These are phyloP conservation scores for Nemoura dubitans DNA, from an alignment of 2,888 invertebrate genomes.

Conservation along the genomic window DNA sequence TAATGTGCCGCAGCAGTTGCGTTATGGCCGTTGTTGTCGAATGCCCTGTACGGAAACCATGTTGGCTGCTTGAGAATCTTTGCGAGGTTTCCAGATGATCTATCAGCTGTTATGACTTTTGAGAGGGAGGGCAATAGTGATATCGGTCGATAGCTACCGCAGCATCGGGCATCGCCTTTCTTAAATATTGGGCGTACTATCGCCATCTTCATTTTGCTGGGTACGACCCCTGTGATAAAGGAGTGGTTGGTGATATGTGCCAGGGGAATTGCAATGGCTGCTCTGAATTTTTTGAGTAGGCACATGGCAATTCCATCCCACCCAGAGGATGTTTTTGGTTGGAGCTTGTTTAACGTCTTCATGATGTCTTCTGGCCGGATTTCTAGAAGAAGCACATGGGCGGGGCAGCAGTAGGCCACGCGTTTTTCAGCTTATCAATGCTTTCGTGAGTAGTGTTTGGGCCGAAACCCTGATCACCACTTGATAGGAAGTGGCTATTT, in stretches of 20 bases:
- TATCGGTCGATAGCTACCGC: conserved; percentile 19
- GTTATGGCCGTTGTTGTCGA: conserved; percentile 15
- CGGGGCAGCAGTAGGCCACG: no score
- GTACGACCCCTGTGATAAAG: conserved; percentile 7
- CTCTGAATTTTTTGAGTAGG: neutral
- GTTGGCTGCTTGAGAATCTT: neutral
- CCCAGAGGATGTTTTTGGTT: conserved; percentile 25
- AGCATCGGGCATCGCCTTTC: neutral
- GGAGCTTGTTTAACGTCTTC: neutral
- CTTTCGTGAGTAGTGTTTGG: neutral
- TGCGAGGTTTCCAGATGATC: neutral
- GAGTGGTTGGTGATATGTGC: conserved; percentile 16
- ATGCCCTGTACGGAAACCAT: neutral
- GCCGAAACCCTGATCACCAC: neutral
- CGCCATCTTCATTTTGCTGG: neutral
- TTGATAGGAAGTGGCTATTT: neutral
- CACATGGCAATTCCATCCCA: conserved; percentile 34
- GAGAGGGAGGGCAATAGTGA: neutral
- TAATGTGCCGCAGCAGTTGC: neutral
- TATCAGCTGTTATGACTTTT: conserved; percentile 1
- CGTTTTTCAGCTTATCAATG: neutral
- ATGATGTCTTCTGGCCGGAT: neutral
- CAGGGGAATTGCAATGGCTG: neutral
- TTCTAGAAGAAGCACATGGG: neutral
- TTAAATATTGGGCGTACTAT: conserved; percentile 20